phyloP scores from a whole-genome alignment of 2,888 invertebrate species.

The Leucania comma region DNA sequence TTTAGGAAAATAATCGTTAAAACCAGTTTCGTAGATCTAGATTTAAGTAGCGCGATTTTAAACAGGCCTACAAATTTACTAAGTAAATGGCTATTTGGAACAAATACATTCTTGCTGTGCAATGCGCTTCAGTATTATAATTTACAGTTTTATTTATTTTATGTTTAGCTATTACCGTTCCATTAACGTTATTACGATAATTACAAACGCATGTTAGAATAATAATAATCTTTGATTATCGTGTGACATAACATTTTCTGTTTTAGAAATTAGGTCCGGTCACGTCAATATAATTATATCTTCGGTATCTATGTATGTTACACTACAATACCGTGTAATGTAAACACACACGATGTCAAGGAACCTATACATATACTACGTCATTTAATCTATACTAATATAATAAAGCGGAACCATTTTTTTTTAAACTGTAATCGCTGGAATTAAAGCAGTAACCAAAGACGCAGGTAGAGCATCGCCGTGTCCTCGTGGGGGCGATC shows the following conservation, averaged over 20 bases:
- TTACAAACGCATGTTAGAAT: slow-evolving; percentile 23
- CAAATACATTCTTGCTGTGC: slow-evolving; percentile 37
- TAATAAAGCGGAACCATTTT: too few relatives aligned
- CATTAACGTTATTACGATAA: slow-evolving; percentile 43
- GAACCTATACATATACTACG: background rate
- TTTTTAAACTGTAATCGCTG: too few relatives aligned
- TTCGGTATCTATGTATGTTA: background rate
- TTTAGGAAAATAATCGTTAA: slow-evolving; percentile 62
- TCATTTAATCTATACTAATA: background rate
- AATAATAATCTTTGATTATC: slow-evolving; percentile 32
- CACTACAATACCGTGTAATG: background rate
- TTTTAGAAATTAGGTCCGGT: slow-evolving; percentile 31
- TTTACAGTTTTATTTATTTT: background rate
- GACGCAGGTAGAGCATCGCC: too few relatives aligned
- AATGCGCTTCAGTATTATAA: slow-evolving; percentile 35
- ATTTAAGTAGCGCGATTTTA: slow-evolving; percentile 54
- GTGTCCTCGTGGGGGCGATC: too few relatives aligned
- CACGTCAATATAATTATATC: slow-evolving; percentile 44
- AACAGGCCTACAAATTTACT: slow-evolving; percentile 38
- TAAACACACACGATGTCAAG: background rate
- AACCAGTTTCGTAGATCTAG: slow-evolving; percentile 51
- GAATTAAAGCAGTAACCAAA: too few relatives aligned
- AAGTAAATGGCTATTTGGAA: slow-evolving; percentile 37
- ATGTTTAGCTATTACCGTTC: slow-evolving; percentile 5
- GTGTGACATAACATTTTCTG: slow-evolving; percentile 14